These are phyloP conservation scores for Ptilorrhoa leucosticta DNA, from an alignment of 2,113 vertebrate genomes.

Conservation along the genomic window DNA sequence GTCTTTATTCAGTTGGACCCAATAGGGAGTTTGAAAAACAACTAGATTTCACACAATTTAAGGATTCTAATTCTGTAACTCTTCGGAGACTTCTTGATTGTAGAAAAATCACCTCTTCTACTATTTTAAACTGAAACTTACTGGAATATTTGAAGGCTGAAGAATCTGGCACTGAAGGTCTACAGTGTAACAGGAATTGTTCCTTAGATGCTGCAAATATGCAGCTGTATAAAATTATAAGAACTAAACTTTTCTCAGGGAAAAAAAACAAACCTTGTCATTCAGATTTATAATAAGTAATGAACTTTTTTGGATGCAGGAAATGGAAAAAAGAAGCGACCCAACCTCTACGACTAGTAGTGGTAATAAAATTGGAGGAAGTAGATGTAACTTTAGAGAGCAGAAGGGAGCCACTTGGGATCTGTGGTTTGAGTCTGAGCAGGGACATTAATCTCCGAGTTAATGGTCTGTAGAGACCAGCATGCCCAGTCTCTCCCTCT, in stretches of 20 bases:
- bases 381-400: not conserved
- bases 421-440: not conserved
- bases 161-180: not conserved
- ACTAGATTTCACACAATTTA: not conserved
- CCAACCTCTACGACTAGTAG: not conserved
- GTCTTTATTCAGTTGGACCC: not conserved
- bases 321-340: not conserved
- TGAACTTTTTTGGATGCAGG: not conserved
- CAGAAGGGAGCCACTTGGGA: not conserved
- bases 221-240: not conserved
- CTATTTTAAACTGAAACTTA: not conserved
- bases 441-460: not conserved
- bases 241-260: not conserved
- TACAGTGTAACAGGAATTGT: not conserved
- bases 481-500: not conserved
- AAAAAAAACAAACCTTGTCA: not conserved
- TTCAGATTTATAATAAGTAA: not conserved
- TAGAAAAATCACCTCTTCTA: not conserved
- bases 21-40: not conserved
- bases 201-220: not conserved
- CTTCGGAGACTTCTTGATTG: not conserved
- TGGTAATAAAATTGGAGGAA: not conserved
- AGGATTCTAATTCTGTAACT: not conserved
- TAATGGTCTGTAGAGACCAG: not conserved
- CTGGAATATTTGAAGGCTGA: not conserved